A percentile compares a stretch with the other conserved stretches of the same genome.
Conservation (phyloP, 2,113 vertebrate genomes). For the Himantopus leucocephalus region DNA sequence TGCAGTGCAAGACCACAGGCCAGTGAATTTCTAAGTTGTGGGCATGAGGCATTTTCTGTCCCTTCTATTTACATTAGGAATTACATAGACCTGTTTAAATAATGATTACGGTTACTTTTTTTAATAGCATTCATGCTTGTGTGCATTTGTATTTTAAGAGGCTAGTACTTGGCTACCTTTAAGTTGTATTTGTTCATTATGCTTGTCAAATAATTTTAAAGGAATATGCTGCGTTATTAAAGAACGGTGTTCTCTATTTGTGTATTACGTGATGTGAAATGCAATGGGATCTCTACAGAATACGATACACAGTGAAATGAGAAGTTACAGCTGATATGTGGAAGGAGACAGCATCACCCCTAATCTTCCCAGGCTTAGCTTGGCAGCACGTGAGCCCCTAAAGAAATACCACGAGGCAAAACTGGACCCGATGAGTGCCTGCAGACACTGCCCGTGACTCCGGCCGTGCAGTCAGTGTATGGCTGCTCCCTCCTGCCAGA, state of each 20-base stretch:
- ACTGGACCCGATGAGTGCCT: background rate
- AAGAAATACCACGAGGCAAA: background rate
- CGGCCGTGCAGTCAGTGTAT: accelerated
- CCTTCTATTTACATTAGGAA: background rate
- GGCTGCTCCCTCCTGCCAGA: background rate
- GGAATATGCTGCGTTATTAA: background rate
- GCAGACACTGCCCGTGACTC: accelerated
- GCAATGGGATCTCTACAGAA: background rate
- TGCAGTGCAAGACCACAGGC: background rate
- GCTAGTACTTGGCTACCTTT: background rate
- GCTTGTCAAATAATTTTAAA: background rate
- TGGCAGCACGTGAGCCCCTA: background rate
- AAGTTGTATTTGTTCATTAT: background rate
- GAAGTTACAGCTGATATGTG: background rate
- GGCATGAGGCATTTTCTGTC: background rate
- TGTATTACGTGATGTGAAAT: background rate
- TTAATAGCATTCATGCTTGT: background rate
- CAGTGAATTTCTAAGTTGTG: background rate
- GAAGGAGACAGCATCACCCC: background rate
- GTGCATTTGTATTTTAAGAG: background rate
- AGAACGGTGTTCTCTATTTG: background rate
- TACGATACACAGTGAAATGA: background rate
- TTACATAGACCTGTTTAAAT: background rate
- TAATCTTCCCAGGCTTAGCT: background rate
- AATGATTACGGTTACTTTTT: background rate